phyloP scores from a whole-genome alignment of 1,140 invertebrate genomes.

The Zaprionus africanus region DNA sequence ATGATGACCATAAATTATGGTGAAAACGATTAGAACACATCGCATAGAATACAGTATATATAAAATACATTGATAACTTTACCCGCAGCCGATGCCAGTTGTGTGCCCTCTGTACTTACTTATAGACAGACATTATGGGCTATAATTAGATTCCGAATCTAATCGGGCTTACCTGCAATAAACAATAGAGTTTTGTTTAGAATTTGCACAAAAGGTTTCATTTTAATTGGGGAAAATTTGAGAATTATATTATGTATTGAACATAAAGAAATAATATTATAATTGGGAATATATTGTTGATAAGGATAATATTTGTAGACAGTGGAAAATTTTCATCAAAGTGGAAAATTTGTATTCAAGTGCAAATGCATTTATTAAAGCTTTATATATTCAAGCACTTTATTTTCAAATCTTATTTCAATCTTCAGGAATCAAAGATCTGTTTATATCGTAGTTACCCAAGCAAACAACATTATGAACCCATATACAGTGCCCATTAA shows the following conservation, averaged over 20 bases:
- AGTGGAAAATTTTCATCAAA: no score
- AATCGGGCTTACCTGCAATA: slow-evolving; percentile 68
- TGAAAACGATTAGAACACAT: slow-evolving; percentile 65
- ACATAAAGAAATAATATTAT: background rate
- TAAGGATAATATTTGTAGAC: background rate
- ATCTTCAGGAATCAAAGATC: no score
- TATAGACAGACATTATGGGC: background rate
- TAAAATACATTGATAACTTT: slow-evolving; percentile 50
- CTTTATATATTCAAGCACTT: no score
- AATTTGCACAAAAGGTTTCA: background rate
- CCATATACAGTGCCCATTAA: background rate
- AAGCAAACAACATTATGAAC: background rate
- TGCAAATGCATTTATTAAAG: no score
- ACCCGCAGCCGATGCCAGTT: background rate
- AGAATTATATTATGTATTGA: background rate
- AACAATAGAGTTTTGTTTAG: slow-evolving; percentile 30
- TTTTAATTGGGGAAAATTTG: background rate
- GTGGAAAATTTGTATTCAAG: no score
- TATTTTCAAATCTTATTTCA: no score
- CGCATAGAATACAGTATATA: slow-evolving; percentile 33
- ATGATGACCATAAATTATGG: slow-evolving; percentile 77
- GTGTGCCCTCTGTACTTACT: slow-evolving; percentile 16
- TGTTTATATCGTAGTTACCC: no score
- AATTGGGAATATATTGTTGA: background rate
- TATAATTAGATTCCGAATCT: slow-evolving; percentile 44